Base-by-base conservation (phyloP, 2,113 vertebrate species). In the Pagrus major region DNA sequence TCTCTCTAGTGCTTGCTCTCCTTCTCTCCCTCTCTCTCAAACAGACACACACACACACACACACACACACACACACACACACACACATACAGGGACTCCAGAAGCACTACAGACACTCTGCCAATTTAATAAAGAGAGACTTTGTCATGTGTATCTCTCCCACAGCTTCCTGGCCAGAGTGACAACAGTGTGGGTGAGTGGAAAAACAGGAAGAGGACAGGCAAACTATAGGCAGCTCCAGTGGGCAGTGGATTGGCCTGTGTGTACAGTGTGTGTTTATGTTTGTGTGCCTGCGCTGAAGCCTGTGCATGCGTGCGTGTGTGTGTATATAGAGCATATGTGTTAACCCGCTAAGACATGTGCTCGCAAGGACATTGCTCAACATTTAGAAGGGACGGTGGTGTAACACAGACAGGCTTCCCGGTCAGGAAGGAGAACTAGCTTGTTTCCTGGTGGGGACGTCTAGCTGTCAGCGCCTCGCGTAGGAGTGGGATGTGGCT, bases 161-260 rank as follows among this genome's bases (percentile, higher is more conserved):
- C 90, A 90, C 91, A 91, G 92, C 92, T 94, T 95, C 94, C 93
- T 93, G 93, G 91, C 78, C 84, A 88, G 80, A 88, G 92, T 93
- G 94, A 95, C 92, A 93, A 92, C 87, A 85, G 89, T 85, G 93
- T 92, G 94, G 93, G 92, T 88, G 89, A 93, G 88, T 88, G 89
- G 90, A 93, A 95, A 93, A 95, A 95, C 94, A 95, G 94, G 93
- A 95, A 93, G 88, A 87, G 84, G 89, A 93, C 87, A 92, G 87
- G 85, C 88, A 20, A 76, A 82, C 80, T 69, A 80, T 51, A 87
- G 85, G 78, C 80, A 90, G 85, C 63, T 77, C 85, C 76, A 81
- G 88, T 80, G 82, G 86, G 88, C 89, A 86, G 89, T 83, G 79
- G 69, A 72, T 60, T 64, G 59, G 64, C 73, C 79, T 80, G 66